Evolutionary conservation across 2,113 vertebrate genomes (phyloP).

Genomic region (Amphiprion percula): DNA sequence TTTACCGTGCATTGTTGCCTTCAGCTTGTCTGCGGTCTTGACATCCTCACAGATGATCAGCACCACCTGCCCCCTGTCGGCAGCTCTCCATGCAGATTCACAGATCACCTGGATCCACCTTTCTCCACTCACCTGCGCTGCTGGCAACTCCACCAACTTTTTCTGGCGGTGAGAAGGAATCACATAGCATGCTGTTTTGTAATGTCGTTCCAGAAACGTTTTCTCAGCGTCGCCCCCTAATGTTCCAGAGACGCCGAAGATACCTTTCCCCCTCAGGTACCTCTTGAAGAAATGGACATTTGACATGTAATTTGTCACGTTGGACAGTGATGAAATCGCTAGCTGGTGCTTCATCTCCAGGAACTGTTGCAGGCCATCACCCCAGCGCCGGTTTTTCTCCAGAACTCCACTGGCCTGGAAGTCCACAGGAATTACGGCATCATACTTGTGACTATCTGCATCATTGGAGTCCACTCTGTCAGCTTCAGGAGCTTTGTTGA

Average conservation of each 20-base stretch:
- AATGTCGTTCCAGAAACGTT: slow-evolving; percentile 22
- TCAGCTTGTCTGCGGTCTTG: slow-evolving; percentile 17
- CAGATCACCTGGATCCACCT: slow-evolving; percentile 25
- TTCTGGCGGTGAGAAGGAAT: slow-evolving; percentile 18
- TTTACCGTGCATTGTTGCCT: neutral
- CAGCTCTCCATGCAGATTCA: neutral
- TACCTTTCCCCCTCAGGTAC: slow-evolving; percentile 17
- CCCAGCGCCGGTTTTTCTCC: slow-evolving; percentile 38
- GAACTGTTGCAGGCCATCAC: slow-evolving; percentile 36
- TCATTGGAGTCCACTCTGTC: neutral
- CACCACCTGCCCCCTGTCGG: slow-evolving; percentile 16
- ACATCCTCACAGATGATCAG: slow-evolving; percentile 28
- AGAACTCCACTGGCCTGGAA: slow-evolving; percentile 41
- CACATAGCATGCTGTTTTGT: slow-evolving; percentile 10
- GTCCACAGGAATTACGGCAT: slow-evolving; percentile 31
- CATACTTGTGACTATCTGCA: neutral
- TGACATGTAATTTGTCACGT: slow-evolving; percentile 9
- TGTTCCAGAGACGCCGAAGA: slow-evolving; percentile 41
- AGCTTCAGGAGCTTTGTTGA: slow-evolving; percentile 8
- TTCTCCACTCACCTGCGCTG: slow-evolving; percentile 2
- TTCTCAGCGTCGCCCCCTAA: slow-evolving; percentile 26
- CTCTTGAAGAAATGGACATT: slow-evolving; percentile 41
- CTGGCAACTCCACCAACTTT: slow-evolving; percentile 12
- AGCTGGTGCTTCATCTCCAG: slow-evolving; percentile 44
- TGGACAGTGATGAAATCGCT: slow-evolving; percentile 30